A percentile compares a stretch with the other conserved stretches of the same genome.
phyloP scores from a whole-genome alignment of 2,113 vertebrate species.

The Takifugu bimaculatus region DNA sequence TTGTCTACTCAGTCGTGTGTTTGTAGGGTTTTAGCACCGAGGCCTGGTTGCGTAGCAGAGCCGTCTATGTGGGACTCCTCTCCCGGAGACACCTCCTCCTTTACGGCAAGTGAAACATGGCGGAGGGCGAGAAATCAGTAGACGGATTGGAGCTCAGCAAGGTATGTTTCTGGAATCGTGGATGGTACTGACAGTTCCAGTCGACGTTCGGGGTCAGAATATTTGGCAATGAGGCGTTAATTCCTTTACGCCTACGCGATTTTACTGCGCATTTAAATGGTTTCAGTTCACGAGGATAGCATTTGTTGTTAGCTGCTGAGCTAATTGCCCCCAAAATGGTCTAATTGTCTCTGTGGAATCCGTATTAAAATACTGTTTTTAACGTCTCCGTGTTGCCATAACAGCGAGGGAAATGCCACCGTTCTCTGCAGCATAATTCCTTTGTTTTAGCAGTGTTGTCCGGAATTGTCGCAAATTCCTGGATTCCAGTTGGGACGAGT shows the following conservation, averaged over 20 bases:
- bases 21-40: too few species aligned
- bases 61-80: conserved; percentile 6
- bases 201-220: too few species aligned
- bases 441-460: conserved; percentile 7
- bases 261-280: background rate
- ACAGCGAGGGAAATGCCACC: background rate
- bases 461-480: conserved; percentile 9
- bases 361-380: background rate
- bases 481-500: conserved; percentile 3
- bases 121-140: conserved; percentile 60
- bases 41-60: background rate
- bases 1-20: too few species aligned
- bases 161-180: conserved; percentile 51
- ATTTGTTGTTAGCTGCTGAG: conserved; percentile 26
- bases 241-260: background rate
- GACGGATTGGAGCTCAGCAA: conserved; percentile 68
- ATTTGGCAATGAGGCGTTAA: background rate
- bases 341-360: conserved; percentile 5
- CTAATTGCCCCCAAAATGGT: conserved; percentile 20
- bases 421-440: background rate
- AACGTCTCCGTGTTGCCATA: too few species aligned
- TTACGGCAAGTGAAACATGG: conserved; percentile 76
- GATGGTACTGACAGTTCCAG: conserved; percentile 12
- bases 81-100: conserved; percentile 46
- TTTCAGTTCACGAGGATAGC: conserved; percentile 21